These are phyloP conservation scores for Aleiodes leptofemur DNA, from an alignment of 2,888 invertebrate species.

Conservation along the genomic window DNA sequence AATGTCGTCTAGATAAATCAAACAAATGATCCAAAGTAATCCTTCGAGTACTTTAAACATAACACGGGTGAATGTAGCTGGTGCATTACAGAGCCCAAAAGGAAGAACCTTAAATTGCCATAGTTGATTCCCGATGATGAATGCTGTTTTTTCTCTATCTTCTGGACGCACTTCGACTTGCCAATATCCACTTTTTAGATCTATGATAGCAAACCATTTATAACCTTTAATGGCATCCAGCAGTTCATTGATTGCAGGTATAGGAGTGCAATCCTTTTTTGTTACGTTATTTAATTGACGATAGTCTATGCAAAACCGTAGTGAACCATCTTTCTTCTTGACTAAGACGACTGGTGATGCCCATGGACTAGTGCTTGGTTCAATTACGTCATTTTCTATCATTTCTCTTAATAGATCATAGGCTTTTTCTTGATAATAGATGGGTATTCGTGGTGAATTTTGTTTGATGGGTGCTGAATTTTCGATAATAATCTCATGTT, in stretches of 20 bases:
- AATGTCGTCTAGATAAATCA: neutral
- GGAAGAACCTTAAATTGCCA: conserved; percentile 34
- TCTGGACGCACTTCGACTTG: neutral
- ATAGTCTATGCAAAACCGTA: conserved; percentile 41
- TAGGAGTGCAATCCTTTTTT: conserved; percentile 30
- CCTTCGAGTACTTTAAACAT: conserved; percentile 37
- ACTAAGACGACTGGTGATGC: conserved; percentile 43
- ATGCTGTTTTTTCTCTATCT: conserved; percentile 5
- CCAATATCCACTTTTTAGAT: no score
- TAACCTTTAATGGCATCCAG: neutral
- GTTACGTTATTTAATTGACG: conserved; percentile 28
- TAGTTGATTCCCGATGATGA: conserved; percentile 11
- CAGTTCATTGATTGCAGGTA: neutral
- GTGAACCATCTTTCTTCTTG: conserved; percentile 24
- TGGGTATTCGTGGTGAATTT: neutral
- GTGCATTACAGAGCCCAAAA: neutral
- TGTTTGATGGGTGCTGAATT: neutral
- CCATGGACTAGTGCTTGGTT: conserved; percentile 21
- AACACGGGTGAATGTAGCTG: conserved; percentile 8
- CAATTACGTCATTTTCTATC: conserved; percentile 28
- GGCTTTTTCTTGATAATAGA: neutral
- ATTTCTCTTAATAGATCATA: neutral
- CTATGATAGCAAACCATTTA: no score
- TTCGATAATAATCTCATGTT: neutral
- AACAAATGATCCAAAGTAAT: conserved; percentile 19